Base-by-base conservation (phyloP, 2,888 invertebrate genomes). In the Steromphala cineraria region DNA sequence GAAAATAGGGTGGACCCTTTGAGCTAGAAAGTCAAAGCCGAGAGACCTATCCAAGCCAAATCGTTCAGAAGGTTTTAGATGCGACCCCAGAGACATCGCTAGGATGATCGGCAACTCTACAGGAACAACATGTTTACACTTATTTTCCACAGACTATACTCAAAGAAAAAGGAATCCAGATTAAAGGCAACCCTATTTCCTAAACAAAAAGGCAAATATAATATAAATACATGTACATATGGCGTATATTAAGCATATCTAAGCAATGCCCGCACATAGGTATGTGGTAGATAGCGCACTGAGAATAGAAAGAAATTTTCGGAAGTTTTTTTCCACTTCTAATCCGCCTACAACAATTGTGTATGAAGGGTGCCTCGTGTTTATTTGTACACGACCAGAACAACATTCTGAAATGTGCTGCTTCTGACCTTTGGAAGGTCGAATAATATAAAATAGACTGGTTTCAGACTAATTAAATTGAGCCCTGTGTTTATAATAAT, bases 121-220 rank as follows among this genome's bases (percentile, higher is more conserved):
- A 31, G n/a, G 71, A 36, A 40, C 71, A 36, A 36, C 17, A 24
- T 71, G 36, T 71, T 71, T 71, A 19, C 19, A n/a, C 71, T 71
- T 24, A 71, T 71, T 17, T 71, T 36, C 19, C 17, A 17, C 31
- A 19, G 28, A 71, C 36, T 36, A 31, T 40, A 36, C 40, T 71
- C 71, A 71, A 71, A 71, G 71, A 71, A 36, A 71, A 71, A 71
- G 71, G 71, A 71, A 71, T 71, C 36, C 71, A 36, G 36, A 71
- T 71, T 71, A 71, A 71, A 71, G 71, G 71, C 31, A 71, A 71
- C 36, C 28, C 19, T 71, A 71, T 40, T 71, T 71, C 40, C 71
- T 36, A 31, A 40, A 71, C 71, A 71, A 0, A 71, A 71, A 71
- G 71, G 31, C 40, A 71, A 36, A 71, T 71, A 40, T 40, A 71